Conservation (phyloP, 2,797 vertebrate species). For the Eleutherodactylus coqui region DNA sequence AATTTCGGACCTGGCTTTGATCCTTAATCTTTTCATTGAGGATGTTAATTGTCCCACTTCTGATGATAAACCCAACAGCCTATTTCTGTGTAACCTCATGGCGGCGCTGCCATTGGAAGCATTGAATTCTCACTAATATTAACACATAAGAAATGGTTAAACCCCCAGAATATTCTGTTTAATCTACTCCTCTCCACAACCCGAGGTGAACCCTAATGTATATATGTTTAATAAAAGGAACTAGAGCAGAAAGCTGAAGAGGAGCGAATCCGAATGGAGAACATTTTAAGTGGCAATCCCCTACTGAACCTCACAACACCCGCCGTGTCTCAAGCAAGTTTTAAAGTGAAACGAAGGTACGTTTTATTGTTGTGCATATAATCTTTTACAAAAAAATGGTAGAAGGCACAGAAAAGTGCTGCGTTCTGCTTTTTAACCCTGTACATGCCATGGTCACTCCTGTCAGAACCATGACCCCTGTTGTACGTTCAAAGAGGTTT, state of each 20-base stretch:
- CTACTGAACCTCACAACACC: slow-evolving; percentile 92
- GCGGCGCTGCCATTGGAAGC: background rate
- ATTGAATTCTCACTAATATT: background rate
- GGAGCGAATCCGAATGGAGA: slow-evolving; percentile 97
- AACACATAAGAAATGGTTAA: no score
- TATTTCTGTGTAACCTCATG: background rate
- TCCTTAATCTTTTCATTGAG: no score
- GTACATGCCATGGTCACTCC: no score
- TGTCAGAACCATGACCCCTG: no score
- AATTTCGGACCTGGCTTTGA: no score
- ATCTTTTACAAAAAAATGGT: no score
- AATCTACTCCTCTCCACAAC: background rate
- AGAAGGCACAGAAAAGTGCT: no score
- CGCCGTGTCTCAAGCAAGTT: slow-evolving; percentile 79
- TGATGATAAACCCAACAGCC: no score
- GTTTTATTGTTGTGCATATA: background rate
- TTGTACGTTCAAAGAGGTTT: no score
- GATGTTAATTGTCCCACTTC: no score
- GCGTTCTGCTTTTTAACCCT: no score
- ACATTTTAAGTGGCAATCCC: slow-evolving; percentile 96
- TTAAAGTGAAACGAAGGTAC: slow-evolving; percentile 97
- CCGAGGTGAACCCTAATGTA: background rate
- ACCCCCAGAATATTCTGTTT: background rate
- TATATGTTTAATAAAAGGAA: slow-evolving; percentile 78
- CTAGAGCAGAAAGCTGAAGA: slow-evolving; percentile 98